phyloP scores from a whole-genome alignment of 2,113 vertebrate genomes.

The Tupaia tana region DNA sequence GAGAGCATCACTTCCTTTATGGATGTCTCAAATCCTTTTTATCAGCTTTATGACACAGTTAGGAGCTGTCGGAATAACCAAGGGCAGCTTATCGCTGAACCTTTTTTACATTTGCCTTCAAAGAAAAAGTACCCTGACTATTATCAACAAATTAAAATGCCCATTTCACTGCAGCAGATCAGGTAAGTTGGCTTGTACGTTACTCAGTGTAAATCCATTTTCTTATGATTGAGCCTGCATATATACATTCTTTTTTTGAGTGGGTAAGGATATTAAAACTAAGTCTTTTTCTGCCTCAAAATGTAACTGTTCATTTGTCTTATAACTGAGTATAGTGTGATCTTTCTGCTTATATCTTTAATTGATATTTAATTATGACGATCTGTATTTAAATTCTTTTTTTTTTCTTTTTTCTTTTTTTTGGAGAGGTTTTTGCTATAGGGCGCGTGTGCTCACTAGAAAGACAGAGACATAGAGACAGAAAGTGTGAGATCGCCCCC shows the following conservation, averaged over 20 bases:
- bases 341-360: not conserved
- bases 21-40: conserved; percentile 96
- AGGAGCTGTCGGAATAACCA: conserved; percentile 96
- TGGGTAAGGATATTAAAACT: conserved; percentile 20
- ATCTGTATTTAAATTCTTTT: conserved; percentile 20
- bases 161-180: conserved; percentile 96
- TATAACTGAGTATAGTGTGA: conserved; percentile 16
- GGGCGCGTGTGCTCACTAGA: too few relatives aligned
- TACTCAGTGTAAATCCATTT: conserved; percentile 5
- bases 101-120: conserved; percentile 97
- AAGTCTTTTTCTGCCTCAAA: not conserved
- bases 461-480: too few relatives aligned
- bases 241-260: conserved; percentile 30
- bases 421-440: too few relatives aligned
- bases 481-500: too few relatives aligned
- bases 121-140: conserved; percentile 99
- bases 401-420: too few relatives aligned
- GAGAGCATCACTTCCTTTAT: conserved; percentile 97
- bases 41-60: conserved; percentile 97
- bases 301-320: conserved; percentile 55
- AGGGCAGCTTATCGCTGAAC: conserved; percentile 96
- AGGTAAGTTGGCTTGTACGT: conserved; percentile 89
- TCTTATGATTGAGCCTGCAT: not conserved
- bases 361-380: not conserved
- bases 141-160: conserved; percentile 96